Percentiles rank a stretch among this genome's conserved stretches.
Conservation (phyloP, 2,113 vertebrate species). For the Rhombomys opimus region DNA sequence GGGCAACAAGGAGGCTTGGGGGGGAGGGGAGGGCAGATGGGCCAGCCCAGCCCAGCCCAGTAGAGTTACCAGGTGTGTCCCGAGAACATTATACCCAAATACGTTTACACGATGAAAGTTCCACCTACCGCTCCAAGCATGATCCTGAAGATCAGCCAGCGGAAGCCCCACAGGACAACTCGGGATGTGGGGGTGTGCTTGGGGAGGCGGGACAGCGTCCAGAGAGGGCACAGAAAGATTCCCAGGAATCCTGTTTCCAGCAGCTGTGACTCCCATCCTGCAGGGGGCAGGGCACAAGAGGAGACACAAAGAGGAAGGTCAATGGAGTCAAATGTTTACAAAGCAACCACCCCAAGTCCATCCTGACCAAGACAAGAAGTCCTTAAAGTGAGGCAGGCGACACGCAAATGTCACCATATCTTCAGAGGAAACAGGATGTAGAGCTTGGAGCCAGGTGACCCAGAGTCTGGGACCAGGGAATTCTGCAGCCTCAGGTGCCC, state of each 20-base stretch:
- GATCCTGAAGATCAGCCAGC: conserved; percentile 98
- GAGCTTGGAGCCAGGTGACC: too few relatives aligned
- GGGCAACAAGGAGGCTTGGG: background rate
- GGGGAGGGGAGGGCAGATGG: background rate
- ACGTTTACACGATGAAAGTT: background rate
- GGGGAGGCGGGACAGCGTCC: conserved; percentile 91
- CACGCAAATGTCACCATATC: rapidly evolving
- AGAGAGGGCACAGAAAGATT: conserved; percentile 95
- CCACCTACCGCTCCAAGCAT: conserved; percentile 97
- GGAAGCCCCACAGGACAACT: conserved; percentile 94
- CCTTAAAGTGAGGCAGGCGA: background rate
- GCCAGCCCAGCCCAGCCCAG: background rate
- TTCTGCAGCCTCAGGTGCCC: background rate
- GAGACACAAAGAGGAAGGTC: background rate
- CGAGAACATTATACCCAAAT: background rate
- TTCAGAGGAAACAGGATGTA: background rate
- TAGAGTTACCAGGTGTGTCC: too few relatives aligned
- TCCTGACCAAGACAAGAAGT: background rate
- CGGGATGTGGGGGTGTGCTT: conserved; percentile 88
- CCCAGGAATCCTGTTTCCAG: conserved; percentile 96
- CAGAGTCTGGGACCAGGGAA: background rate
- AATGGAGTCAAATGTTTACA: rapidly evolving
- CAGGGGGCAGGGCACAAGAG: background rate
- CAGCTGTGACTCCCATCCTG: conserved; percentile 98
- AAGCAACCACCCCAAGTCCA: rapidly evolving